These are phyloP conservation scores for Luperina testacea DNA, from an alignment of 2,888 invertebrate genomes.

Conservation along the genomic window DNA sequence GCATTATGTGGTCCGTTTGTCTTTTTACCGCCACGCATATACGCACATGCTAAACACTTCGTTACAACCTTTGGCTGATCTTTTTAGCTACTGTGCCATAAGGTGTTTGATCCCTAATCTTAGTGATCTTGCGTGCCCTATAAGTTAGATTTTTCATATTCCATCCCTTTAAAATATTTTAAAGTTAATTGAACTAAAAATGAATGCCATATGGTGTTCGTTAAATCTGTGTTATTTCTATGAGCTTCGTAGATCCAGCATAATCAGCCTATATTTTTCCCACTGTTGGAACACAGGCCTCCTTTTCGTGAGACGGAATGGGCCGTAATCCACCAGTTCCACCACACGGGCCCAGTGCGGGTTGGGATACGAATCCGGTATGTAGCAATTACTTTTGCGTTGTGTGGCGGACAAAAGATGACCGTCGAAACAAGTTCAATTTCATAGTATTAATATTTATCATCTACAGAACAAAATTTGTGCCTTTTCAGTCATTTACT, in stretches of 20 bases:
- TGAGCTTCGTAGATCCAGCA: background rate
- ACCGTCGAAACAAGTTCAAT: constrained; percentile 34
- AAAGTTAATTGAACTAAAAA: background rate
- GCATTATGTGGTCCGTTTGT: constrained; percentile 35
- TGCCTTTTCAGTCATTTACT: constrained; percentile 70
- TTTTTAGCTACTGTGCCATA: background rate
- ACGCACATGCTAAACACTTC: background rate
- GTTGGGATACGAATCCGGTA: background rate
- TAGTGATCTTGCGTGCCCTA: background rate
- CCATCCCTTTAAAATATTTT: background rate
- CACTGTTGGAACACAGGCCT: background rate
- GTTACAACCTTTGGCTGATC: background rate
- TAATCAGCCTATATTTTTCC: background rate
- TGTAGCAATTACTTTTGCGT: too few relatives aligned
- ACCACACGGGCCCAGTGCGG: background rate
- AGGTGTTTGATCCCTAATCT: background rate
- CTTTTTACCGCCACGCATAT: constrained; percentile 28
- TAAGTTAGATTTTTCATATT: background rate
- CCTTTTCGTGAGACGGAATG: background rate
- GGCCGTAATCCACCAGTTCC: too few relatives aligned
- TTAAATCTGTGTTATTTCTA: background rate
- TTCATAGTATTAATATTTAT: constrained; percentile 52
- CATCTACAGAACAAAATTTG: constrained; percentile 61
- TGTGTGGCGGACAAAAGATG: constrained; percentile 18
- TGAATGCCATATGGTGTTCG: too few relatives aligned